These are phyloP conservation scores for Cheilosia vulpina DNA, from an alignment of 2,888 invertebrate genomes.

Conservation along the genomic window DNA sequence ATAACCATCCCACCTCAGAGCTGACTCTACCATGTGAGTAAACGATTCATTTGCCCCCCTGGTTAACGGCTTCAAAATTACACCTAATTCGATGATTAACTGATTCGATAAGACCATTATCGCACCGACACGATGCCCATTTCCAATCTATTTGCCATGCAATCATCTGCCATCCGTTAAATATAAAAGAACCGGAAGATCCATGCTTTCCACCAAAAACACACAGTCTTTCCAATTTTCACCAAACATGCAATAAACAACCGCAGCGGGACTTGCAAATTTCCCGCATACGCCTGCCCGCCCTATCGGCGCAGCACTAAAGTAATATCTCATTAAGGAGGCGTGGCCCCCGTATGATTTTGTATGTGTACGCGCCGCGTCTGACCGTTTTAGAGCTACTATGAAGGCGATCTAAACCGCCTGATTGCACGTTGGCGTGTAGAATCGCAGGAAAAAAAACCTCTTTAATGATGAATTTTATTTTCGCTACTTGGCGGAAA, in stretches of 20 bases:
- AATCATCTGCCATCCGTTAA: conserved; percentile 37
- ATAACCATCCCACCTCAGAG: neutral
- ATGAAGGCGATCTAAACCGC: conserved; percentile 62
- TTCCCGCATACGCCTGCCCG: conserved; percentile 24
- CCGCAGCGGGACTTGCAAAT: conserved; percentile 51
- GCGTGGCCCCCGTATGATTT: conserved; percentile 65
- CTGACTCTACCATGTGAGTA: neutral
- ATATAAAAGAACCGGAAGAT: conserved; percentile 49
- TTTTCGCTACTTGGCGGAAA: conserved; percentile 15
- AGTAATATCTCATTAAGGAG: conserved; percentile 68
- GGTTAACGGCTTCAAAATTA: conserved; percentile 59
- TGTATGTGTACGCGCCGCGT: conserved; percentile 43
- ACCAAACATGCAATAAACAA: conserved; percentile 65
- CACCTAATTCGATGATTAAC: conserved; percentile 63
- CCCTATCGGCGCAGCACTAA: neutral
- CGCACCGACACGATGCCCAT: conserved; percentile 41
- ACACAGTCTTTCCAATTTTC: conserved; percentile 54
- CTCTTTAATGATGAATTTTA: conserved; percentile 58
- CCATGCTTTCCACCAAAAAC: conserved; percentile 27
- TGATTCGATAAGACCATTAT: conserved; percentile 69
- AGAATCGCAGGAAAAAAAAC: conserved; percentile 14
- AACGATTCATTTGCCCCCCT: conserved; percentile 11
- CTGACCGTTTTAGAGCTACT: conserved; percentile 52
- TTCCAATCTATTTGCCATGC: conserved; percentile 57
- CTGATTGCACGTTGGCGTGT: conserved; percentile 66